Evolutionary conservation across 2,113 vertebrate species (phyloP).

Genomic region (Grus americana): DNA sequence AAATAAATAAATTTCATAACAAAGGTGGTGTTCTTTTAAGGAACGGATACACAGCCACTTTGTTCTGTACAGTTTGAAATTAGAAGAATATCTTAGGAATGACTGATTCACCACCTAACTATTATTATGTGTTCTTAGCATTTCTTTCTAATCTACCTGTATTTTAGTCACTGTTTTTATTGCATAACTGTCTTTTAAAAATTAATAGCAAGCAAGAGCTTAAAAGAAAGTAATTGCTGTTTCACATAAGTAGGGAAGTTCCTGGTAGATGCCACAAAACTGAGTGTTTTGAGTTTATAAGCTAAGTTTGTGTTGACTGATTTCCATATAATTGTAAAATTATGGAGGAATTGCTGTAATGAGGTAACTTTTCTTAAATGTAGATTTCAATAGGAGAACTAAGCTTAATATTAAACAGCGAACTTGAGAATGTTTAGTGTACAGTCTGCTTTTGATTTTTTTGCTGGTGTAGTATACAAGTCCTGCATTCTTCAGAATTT

Average conservation of each 20-base stretch:
- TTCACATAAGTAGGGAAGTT: not conserved
- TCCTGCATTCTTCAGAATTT: not conserved
- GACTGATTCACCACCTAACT: not conserved
- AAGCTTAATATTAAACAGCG: not conserved
- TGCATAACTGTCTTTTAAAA: not conserved
- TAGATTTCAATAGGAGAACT: not conserved
- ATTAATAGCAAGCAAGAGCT: not conserved
- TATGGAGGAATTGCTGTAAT: not conserved
- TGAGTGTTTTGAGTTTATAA: not conserved
- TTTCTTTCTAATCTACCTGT: not conserved
- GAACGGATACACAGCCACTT: not conserved
- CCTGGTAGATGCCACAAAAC: not conserved
- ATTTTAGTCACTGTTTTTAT: not conserved
- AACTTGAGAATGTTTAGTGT: not conserved
- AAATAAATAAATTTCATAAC: not conserved
- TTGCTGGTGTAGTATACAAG: not conserved
- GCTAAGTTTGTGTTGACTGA: not conserved
- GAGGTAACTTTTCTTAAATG: not conserved
- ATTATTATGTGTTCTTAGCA: not conserved
- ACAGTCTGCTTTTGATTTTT: not conserved
- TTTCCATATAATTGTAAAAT: not conserved
- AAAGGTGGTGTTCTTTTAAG: not conserved
- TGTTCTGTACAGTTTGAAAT: not conserved
- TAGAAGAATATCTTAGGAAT: not conserved
- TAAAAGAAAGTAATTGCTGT: not conserved